Evolutionary conservation across 2,797 vertebrate genomes (phyloP), one percentile per base, ranked within the genome.

Genomic region (Sebastolobus altivelis): DNA sequence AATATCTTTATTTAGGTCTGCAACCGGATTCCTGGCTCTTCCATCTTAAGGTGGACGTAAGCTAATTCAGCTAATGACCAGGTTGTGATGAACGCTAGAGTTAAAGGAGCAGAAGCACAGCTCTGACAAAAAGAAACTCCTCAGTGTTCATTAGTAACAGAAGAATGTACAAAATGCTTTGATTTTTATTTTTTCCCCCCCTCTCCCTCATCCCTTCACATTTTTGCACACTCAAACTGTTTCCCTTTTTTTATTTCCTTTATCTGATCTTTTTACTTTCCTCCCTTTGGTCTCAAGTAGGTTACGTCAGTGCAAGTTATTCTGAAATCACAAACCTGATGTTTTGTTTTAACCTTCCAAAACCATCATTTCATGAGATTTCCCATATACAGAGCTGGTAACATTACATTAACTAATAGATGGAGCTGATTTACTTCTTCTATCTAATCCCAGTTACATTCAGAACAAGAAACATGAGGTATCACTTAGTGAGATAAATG

Each of bases 1-100:
- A 43, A 66, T 31, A 5, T 87, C 83, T 56, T 72, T 9, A n/a
- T 86, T 74, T 66, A 96, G 95, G 86, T 96, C 95, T 84, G 91
- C 92, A 1, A 93, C 95, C 1, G 94, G 94, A 61, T 94, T 83
- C 83, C 79, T 96, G 81, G 96, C 95, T 84, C 91, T 95, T 61
- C 91, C 94, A 58, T 96, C 95, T 31, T 96, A 89, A 92, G 58
- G 29, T 72, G 69, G 70, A 72, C 13, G 4, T 65, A 6, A 10
- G 12, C 61, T 43, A 66, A 69, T 40, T 73, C 54, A 54, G 72
- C 77, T 70, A 46, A 80, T 72, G 66, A 63, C 22, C 63, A 54
- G 83, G 75, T 72, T 90, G 38, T 83, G 33, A 4, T 79, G 79
- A 81, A 56, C 85, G 70, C 66, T 31, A 37, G 65, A 81, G 65